phyloP scores from a whole-genome alignment of 1,140 invertebrate species.

The Hypothenemus hampei region DNA sequence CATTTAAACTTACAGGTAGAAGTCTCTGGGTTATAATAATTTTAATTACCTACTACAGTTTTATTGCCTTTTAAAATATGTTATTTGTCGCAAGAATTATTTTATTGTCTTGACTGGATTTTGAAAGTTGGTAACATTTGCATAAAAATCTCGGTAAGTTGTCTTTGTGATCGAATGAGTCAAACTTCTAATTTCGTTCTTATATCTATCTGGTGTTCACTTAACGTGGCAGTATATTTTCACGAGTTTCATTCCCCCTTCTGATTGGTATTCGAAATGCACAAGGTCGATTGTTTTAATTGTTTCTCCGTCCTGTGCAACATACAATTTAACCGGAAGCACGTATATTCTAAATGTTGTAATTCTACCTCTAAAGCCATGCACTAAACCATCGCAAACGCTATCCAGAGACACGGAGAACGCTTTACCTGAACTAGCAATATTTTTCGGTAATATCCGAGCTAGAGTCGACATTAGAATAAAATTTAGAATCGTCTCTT shows the following conservation, averaged over 20 bases:
- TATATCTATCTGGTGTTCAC: too few relatives aligned
- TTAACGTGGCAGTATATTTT: background rate
- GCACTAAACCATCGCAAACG: constrained; percentile 23
- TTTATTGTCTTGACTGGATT: constrained; percentile 12
- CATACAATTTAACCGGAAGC: constrained; percentile 20
- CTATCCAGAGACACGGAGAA: constrained; percentile 15
- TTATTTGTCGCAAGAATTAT: constrained; percentile 22
- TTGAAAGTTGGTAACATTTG: background rate
- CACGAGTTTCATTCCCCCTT: constrained; percentile 1
- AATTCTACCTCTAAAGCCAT: constrained; percentile 21
- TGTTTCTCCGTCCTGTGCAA: constrained; percentile 25
- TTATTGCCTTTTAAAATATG: constrained; percentile 22
- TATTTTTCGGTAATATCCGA: constrained; percentile 24
- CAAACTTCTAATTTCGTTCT: too few relatives aligned
- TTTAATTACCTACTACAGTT: constrained; percentile 24
- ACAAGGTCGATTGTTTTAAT: constrained; percentile 23
- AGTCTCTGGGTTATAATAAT: constrained; percentile 29
- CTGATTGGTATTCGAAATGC: constrained; percentile 17
- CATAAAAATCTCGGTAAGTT: too few relatives aligned
- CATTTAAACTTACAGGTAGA: constrained; percentile 24
- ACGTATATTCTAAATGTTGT: constrained; percentile 26
- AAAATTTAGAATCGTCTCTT: constrained; percentile 20
- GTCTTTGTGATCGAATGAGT: too few relatives aligned
- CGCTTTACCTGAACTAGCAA: constrained; percentile 20
- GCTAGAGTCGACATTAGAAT: constrained; percentile 25